Percentiles rank a stretch among this genome's conserved stretches.
These are phyloP conservation scores for Phalacrocorax pelagicus DNA, from an alignment of 2,113 vertebrate genomes.

Conservation along the genomic window DNA sequence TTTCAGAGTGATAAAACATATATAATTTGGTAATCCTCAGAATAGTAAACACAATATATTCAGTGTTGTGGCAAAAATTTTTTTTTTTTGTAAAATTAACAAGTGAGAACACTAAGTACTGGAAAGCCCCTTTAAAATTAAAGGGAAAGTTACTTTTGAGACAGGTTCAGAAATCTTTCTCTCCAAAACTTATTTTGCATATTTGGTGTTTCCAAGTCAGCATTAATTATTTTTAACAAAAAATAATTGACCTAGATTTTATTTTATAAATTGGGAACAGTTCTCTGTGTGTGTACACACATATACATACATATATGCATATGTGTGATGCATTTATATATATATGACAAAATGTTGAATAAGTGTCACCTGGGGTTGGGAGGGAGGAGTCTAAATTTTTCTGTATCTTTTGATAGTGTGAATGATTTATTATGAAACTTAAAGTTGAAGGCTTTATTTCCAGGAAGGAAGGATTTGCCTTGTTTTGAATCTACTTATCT, in stretches of 20 bases:
- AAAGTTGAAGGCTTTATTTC: background rate
- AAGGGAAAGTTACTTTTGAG: conserved; percentile 14
- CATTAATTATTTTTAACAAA: background rate
- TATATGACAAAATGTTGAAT: background rate
- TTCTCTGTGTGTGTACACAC: background rate
- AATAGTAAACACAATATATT: background rate
- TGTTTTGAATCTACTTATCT: background rate
- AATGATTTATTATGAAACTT: background rate
- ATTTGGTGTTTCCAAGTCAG: background rate
- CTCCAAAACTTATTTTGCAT: background rate
- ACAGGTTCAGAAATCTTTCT: background rate
- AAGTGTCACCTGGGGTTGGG: background rate
- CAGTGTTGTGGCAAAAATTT: background rate
- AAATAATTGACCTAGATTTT: background rate
- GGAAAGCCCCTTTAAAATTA: background rate
- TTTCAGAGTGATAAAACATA: conserved; percentile 38
- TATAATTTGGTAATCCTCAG: background rate
- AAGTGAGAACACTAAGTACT: background rate
- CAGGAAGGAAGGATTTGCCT: background rate
- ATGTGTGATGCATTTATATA: background rate
- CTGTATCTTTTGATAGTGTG: background rate
- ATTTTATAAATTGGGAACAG: background rate
- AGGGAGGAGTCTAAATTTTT: background rate
- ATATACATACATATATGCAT: accelerated
- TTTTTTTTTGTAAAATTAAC: background rate